Evolutionary conservation across 2,113 vertebrate species (phyloP), one percentile per base, ranked within the genome.

Genomic region (Nyctereutes procyonoides): DNA sequence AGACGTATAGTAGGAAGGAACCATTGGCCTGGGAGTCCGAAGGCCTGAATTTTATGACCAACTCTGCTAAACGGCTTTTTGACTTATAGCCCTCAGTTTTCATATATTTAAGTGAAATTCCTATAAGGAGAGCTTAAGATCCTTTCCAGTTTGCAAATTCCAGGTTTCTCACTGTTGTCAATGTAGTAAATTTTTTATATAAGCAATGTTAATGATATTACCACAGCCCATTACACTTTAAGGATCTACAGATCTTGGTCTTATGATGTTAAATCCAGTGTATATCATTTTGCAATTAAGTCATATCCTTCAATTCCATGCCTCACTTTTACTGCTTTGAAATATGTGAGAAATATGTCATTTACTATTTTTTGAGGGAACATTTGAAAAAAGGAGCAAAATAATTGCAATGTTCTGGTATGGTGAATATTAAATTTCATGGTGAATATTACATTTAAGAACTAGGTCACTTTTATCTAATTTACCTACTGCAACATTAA

Each of bases 401-500:
- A 93, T 71, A 24, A 79, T 35, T 76, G 9, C 17, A 60, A 2
- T 60, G 2, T 89, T 84, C 20, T 63, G 58, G 32, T 15, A 80
- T 32, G 12, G 17, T 56, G 22, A 79, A 74, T 74, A 89, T 86
- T 91, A 88, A 63, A 65, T 94, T 88, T 94, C 22, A 73, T 24
- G 12, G 35, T 60, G 32, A 86, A n/a, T 67, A 86, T 83, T 84
- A 74, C 8, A 74, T 95, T 94, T 92, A 56, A 93, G 55, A 97
- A 87, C 32, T 38, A 77, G n/a, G 76, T 32, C 19, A 55, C 17
- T 79, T 82, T 88, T 58, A 55, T 6, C 17, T 60, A 82, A 89
- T n/a, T 88, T 92, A 94, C 43, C 15, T 74, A 56, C 20, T 38
- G 32, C 19, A 90, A 81, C 17, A 51, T 90, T 79, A 89, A 90